Conservation (phyloP, 2,888 invertebrate species). For the Limenitis camilla region DNA sequence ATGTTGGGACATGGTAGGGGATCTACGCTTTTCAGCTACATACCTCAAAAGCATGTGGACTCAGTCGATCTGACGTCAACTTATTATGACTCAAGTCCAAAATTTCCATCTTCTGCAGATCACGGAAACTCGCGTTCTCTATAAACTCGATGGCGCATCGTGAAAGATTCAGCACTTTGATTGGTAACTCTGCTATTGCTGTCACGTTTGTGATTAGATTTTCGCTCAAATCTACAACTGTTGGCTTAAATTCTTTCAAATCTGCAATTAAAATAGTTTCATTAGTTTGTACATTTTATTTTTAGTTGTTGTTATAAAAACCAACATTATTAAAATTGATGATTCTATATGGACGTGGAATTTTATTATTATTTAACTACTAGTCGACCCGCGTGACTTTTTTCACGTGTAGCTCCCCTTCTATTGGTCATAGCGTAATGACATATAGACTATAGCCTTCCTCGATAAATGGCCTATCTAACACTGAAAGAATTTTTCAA, state of each 20-base stretch:
- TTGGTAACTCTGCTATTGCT: constrained; percentile 67
- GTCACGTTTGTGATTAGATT: constrained; percentile 64
- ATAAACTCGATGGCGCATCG: constrained; percentile 78
- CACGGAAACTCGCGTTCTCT: constrained; percentile 75
- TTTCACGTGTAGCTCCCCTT: too few relatives aligned
- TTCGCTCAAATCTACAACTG: constrained; percentile 57
- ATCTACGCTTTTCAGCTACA: too few relatives aligned
- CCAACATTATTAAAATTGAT: too few relatives aligned
- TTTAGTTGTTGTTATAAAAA: too few relatives aligned
- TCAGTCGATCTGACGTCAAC: constrained; percentile 73
- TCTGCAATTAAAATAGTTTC: constrained; percentile 35
- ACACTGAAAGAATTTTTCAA: too few relatives aligned
- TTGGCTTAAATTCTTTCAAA: constrained; percentile 45
- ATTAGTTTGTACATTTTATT: too few relatives aligned
- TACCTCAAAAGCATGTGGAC: constrained; percentile 81
- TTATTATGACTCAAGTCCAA: constrained; percentile 82
- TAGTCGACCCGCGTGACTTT: too few relatives aligned
- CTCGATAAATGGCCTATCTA: too few relatives aligned
- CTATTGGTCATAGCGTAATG: too few relatives aligned
- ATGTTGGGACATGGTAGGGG: neutral
- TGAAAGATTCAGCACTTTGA: constrained; percentile 76
- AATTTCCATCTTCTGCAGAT: constrained; percentile 75
- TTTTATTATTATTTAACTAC: too few relatives aligned
- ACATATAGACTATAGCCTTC: too few relatives aligned
- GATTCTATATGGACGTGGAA: neutral